Percentiles rank a stretch among this genome's conserved stretches.
Evolutionary conservation across 2,888 invertebrate species (phyloP).

Genomic region (Luffia ferchaultella): DNA sequence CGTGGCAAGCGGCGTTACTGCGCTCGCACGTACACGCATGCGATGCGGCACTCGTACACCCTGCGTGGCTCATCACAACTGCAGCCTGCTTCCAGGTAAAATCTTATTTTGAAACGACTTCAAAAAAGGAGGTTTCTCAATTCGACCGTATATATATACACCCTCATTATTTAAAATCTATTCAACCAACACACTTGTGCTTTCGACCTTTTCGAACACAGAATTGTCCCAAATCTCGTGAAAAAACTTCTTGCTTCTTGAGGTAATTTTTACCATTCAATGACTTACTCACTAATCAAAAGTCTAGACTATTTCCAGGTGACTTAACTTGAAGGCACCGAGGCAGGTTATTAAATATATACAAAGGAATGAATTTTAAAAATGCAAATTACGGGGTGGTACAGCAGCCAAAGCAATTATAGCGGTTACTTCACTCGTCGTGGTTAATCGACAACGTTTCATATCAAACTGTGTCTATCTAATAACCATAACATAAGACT

Average conservation of each 20-base stretch:
- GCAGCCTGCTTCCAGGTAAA: slow-evolving; percentile 82
- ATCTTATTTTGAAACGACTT: no score
- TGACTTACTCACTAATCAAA: not conserved
- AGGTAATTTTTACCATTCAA: not conserved
- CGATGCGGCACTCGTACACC: slow-evolving; percentile 84
- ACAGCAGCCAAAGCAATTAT: not conserved
- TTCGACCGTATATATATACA: no score
- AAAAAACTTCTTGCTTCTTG: no score
- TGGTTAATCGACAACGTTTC: no score
- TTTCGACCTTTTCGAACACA: not conserved
- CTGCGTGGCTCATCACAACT: slow-evolving; percentile 86
- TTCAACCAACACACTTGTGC: not conserved
- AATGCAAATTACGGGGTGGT: not conserved
- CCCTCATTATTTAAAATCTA: not conserved
- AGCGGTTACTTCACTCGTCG: no score
- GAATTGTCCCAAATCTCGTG: no score
- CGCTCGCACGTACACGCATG: slow-evolving; percentile 88
- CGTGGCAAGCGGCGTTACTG: slow-evolving; percentile 88
- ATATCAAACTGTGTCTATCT: no score
- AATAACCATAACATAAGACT: no score
- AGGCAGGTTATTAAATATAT: not conserved
- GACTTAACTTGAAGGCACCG: not conserved
- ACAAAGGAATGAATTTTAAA: not conserved
- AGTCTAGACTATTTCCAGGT: not conserved
- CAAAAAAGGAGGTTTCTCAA: no score